Evolutionary conservation across 2,797 vertebrate genomes (phyloP).

Genomic region (Gymnoscopelus microlampas): DNA sequence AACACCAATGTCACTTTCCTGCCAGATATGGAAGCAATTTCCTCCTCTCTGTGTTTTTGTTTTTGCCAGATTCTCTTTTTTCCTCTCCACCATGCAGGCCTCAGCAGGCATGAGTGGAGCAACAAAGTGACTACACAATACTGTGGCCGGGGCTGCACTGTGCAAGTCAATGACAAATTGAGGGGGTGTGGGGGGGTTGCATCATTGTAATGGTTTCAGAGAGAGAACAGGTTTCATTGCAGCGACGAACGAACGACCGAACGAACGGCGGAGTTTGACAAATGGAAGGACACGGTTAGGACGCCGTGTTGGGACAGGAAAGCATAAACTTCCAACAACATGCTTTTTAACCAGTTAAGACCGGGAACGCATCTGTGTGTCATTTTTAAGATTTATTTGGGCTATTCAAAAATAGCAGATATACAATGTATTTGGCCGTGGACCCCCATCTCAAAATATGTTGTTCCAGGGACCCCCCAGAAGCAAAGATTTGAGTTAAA

Average conservation of each 20-base stretch:
- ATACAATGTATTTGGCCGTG: no score
- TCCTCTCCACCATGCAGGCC: no score
- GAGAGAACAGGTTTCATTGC: no score
- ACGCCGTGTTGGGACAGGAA: neutral
- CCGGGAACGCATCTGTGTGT: no score
- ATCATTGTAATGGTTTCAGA: constrained; percentile 13
- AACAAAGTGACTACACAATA: constrained; percentile 39
- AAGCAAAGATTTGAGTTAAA: no score
- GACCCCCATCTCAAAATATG: no score
- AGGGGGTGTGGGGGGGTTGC: neutral
- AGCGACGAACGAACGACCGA: no score
- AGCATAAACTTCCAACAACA: neutral
- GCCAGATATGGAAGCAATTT: constrained; percentile 31
- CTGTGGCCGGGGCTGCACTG: constrained; percentile 1
- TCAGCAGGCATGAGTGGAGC: constrained; percentile 32
- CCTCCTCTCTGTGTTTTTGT: constrained; percentile 33
- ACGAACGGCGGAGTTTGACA: no score
- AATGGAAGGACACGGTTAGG: constrained; percentile 4
- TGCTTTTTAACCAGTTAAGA: neutral
- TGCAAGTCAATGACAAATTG: constrained; percentile 43
- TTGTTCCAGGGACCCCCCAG: no score
- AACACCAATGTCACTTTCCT: constrained; percentile 47
- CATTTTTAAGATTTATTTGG: no score
- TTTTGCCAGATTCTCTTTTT: constrained; percentile 13
- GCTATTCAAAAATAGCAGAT: no score